Percentiles rank a stretch among this genome's conserved stretches.
Conservation (phyloP, 92 coral and sea anemone genomes). For the Parazoanthus swiftii region DNA sequence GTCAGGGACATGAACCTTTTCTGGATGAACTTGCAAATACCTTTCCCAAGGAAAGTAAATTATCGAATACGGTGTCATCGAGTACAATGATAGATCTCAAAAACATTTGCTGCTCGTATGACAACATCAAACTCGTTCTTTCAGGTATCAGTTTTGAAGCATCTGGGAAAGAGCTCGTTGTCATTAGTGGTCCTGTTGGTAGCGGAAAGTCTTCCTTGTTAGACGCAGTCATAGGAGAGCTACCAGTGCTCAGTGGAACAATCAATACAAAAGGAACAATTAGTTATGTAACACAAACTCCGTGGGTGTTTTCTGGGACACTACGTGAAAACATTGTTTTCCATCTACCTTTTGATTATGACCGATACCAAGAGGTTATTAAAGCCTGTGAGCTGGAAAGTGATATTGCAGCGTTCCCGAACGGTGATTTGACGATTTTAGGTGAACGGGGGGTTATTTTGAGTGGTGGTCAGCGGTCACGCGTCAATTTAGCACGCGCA, state of each 20-base stretch:
- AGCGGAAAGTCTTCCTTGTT: constrained; percentile 14
- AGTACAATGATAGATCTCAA: background rate
- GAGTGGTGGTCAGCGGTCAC: constrained; percentile 15
- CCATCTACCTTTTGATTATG: background rate
- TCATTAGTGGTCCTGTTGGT: constrained; percentile 16
- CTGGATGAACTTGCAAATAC: background rate
- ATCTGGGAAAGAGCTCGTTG: background rate
- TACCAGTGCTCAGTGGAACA: constrained; percentile 10
- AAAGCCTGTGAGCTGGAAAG: constrained; percentile 12
- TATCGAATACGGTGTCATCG: too few relatives aligned
- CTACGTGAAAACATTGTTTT: constrained; percentile 3
- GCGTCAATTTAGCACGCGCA: constrained; percentile 26
- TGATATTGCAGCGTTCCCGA: constrained; percentile 2
- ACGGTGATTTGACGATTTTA: constrained; percentile 20
- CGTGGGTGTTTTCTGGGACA: background rate
- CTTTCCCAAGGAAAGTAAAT: background rate
- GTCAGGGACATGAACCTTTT: too few relatives aligned
- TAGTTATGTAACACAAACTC: background rate
- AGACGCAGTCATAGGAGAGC: background rate
- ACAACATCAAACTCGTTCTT: background rate
- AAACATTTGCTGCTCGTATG: background rate
- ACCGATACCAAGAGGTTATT: constrained; percentile 9
- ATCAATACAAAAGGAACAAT: background rate
- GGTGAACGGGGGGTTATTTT: constrained; percentile 8
- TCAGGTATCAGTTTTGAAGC: background rate